Base-by-base conservation (phyloP, 1,140 invertebrate genomes). In the Dufourea novaeangliae region DNA sequence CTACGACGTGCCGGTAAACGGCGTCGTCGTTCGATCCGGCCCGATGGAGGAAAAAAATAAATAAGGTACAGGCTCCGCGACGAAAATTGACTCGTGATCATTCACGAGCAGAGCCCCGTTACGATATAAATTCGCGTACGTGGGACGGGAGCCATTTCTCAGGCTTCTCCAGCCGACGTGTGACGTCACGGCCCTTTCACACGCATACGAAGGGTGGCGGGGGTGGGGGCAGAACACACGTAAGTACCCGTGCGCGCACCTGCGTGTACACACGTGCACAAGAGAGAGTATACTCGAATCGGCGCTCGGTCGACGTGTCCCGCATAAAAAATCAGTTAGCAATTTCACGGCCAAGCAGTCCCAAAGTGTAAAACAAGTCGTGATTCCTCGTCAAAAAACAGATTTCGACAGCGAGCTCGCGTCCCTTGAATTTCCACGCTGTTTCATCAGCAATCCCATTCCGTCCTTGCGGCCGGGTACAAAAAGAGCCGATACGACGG, bases 261-360 rank as follows among this genome's bases (percentile, higher is more conserved):
- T 70, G 61, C 1, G 1, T n/a, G 46, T 44, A 59, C 41, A 34
- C 59, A 29, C 29, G 22, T 32, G 37, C 56, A n/a, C n/a, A n/a
- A n/a, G 57, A 17, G 20, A 54, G 77, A 54, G 62, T 73, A 83
- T 83, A 83, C n/a, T n/a, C n/a, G n/a, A 83, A 83, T 83, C 69
- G 70, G 57, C 69, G 52, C 61, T n/a, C 69, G 73, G 41, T 52
- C 61, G 59, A 83, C 76, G 69, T 69, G 76, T 59, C 59, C 59
- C 63, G 75, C 64, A 79, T 71, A 76, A 83, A 79, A 83, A 83
- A 79, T 52, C 81, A 71, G 77, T 68, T 75, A 59, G 70, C 57
- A 74, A 84, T 71, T 83, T 83, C 78, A 66, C 82, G 73, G 71
- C 61, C 52, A 72, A 83, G 41, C 69, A 44, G 59, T 27, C 61